Conservation (phyloP, 2,113 vertebrate species). For the Rutilus rutilus region DNA sequence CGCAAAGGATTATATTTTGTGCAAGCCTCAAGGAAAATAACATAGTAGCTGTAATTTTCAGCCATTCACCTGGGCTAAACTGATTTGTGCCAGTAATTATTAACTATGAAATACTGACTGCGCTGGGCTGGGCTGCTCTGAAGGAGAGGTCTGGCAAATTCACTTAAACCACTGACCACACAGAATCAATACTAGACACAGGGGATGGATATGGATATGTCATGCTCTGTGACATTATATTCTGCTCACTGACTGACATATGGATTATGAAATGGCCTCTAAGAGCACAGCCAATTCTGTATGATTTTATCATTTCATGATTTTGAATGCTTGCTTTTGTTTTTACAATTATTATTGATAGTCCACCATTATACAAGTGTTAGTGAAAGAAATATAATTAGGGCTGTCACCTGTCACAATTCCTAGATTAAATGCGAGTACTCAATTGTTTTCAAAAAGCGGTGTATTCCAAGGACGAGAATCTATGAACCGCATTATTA, state of each 20-base stretch:
- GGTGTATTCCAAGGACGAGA: too few species aligned
- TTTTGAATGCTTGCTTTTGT: constrained; percentile 22
- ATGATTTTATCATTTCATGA: neutral
- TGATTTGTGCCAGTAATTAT: constrained; percentile 47
- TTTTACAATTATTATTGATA: neutral
- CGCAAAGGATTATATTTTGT: constrained; percentile 28
- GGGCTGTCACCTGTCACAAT: too few species aligned
- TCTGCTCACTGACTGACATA: constrained; percentile 29
- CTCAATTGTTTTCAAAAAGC: too few species aligned
- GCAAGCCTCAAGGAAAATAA: constrained; percentile 18
- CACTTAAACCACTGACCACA: constrained; percentile 43
- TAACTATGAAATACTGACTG: constrained; percentile 49
- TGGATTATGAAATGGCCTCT: constrained; percentile 2
- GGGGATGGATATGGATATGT: constrained; percentile 30
- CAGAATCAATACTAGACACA: constrained; percentile 42
- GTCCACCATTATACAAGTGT: neutral
- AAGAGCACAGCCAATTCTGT: neutral
- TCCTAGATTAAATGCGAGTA: too few species aligned
- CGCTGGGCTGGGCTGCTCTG: neutral
- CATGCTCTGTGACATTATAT: constrained; percentile 35
- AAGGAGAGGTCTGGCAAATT: constrained; percentile 38
- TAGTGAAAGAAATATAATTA: neutral
- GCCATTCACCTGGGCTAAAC: constrained; percentile 20
- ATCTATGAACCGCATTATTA: too few species aligned
- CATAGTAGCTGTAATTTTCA: constrained; percentile 15